These are phyloP conservation scores for Aphelocoma californica DNA, from an alignment of 2,797 vertebrate species.

Conservation along the genomic window DNA sequence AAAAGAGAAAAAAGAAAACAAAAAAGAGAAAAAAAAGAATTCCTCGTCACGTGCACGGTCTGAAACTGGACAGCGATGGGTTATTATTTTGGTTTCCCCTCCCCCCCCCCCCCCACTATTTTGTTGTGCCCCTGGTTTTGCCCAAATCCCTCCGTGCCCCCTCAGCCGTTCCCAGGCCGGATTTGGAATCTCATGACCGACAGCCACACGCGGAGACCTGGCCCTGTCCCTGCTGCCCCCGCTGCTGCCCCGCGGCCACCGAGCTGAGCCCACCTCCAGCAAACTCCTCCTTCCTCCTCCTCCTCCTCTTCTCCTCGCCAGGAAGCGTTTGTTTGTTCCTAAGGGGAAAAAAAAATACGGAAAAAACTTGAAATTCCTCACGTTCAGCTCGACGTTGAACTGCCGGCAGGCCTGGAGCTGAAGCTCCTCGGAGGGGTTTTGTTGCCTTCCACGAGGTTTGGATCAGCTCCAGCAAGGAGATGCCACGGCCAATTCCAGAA, in stretches of 20 bases:
- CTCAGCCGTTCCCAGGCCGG: not conserved
- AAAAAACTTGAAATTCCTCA: constrained; percentile 61
- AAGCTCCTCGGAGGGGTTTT: not conserved
- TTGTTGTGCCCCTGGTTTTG: not conserved
- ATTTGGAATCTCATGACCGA: constrained; percentile 77
- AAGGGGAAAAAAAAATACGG: not conserved
- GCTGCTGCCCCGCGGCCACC: not conserved
- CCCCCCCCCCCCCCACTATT: not conserved
- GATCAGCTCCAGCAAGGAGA: not conserved
- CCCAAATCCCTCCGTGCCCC: constrained; percentile 29
- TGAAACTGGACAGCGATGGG: constrained; percentile 85
- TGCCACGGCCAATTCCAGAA: not conserved
- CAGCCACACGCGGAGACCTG: not conserved
- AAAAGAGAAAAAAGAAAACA: not conserved
- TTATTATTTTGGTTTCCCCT: constrained; percentile 8
- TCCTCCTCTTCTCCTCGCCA: not conserved
- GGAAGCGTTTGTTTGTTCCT: not conserved
- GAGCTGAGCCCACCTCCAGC: not conserved
- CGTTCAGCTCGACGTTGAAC: constrained; percentile 2
- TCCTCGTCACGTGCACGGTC: constrained; percentile 90
- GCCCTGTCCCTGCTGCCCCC: not conserved
- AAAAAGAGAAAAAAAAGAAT: not conserved
- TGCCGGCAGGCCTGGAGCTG: not conserved
- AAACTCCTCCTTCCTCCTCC: not conserved
- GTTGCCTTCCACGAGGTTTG: not conserved